These are phyloP conservation scores for Tetragnatha versicolor DNA, from an alignment of 1,140 invertebrate species.

Conservation along the genomic window DNA sequence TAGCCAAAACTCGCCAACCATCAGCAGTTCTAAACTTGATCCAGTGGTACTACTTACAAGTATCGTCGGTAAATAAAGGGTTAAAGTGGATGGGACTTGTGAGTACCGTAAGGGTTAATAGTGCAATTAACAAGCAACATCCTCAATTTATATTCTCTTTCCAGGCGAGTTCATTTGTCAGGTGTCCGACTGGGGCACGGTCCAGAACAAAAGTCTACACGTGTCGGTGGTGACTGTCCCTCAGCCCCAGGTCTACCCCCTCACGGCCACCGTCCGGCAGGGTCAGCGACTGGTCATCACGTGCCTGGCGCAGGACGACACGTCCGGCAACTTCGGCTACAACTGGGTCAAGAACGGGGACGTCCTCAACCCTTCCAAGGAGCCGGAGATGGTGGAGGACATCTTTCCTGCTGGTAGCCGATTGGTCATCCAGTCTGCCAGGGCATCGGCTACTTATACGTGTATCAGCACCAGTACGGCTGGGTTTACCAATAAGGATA, in stretches of 20 bases:
- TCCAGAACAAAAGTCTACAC: conserved; percentile 31
- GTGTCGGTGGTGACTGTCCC: conserved; percentile 42
- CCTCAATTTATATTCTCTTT: neutral
- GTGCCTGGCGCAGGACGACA: conserved; percentile 51
- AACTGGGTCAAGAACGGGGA: conserved; percentile 58
- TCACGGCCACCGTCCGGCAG: conserved; percentile 45
- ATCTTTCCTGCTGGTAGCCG: conserved; percentile 56
- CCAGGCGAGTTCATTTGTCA: conserved; percentile 57
- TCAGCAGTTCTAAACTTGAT: too few relatives aligned
- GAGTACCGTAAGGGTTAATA: too few relatives aligned
- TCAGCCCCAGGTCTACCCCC: conserved; percentile 34
- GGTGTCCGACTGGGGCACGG: conserved; percentile 54
- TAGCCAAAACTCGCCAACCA: too few relatives aligned
- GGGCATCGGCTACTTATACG: conserved; percentile 53
- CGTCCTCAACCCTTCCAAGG: conserved; percentile 53
- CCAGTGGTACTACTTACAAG: too few relatives aligned
- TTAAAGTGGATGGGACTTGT: too few relatives aligned
- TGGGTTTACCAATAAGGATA: conserved; percentile 33
- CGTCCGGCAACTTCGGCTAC: conserved; percentile 51
- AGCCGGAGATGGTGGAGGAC: conserved; percentile 57
- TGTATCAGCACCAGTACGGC: conserved; percentile 56
- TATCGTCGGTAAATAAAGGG: too few relatives aligned
- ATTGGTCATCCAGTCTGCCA: conserved; percentile 43
- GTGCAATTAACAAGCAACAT: too few relatives aligned
- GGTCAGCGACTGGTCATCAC: conserved; percentile 54